Base-by-base conservation (phyloP, 1,140 invertebrate species). In the Anastrepha ludens region DNA sequence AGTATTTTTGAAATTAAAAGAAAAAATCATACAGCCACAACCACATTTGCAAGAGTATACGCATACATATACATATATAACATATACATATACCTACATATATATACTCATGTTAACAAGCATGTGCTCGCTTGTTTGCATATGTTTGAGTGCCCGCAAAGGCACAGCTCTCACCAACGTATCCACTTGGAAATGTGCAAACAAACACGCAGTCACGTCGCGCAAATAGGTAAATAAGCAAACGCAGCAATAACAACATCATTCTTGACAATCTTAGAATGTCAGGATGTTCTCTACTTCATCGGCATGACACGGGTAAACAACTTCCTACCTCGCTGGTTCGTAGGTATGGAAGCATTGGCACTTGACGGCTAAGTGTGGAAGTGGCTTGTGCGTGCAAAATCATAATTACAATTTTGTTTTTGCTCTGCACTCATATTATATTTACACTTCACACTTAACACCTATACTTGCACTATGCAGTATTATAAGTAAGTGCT, bases 341-440 rank as follows among this genome's bases (percentile, higher is more conserved):
- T 29, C 29, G 29, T 29, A 29, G 29, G 29, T 29, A 29, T 29
- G 29, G 17, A 11, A 20, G 47, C 74, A 55, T 81, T 81, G 41
- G 47, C 47, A 81, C 74, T 81, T 81, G 41, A 81, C 74, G 9
- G 47, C n/a, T 29, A 67, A 20, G 41, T 47, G 74, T 55, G 70
- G 44, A 81, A 81, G 74, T 81, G n/a, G 74, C 47, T 50, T 81
- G 20, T 81, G 74, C 74, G 47, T 81, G 74, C 55, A 81, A 41
- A 81, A 81, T 81, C 47, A 81, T 55, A 81, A 81, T 81, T 81
- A 81, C 44, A 58, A 55, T 55, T 55, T 55, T 55, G 47, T 50
- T 81, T 81, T 81, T 29, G n/a, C 15, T 2, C 6, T 41, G 44
- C 47, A 81, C 55, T 81, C 44, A 55, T n/a, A 81, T 81, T 81